phyloP scores from a whole-genome alignment of 2,888 invertebrate species.

The Agrotis segetum region DNA sequence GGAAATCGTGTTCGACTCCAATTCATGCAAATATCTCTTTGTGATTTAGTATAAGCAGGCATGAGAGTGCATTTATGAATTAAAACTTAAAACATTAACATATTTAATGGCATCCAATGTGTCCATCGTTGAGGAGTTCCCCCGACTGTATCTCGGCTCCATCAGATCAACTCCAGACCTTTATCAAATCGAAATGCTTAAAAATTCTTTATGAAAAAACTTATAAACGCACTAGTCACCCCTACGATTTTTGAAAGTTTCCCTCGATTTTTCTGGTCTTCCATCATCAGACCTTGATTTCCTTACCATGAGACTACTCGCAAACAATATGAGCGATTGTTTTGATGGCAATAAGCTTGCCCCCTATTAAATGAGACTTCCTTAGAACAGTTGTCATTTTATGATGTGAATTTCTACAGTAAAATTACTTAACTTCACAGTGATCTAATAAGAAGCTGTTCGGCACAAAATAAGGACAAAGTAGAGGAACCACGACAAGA shows the following conservation, averaged over 20 bases:
- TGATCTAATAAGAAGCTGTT: slow-evolving; percentile 3
- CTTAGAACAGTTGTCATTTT: background rate
- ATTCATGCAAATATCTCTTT: slow-evolving; percentile 53
- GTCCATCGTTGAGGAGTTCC: no score
- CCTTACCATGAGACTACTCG: no score
- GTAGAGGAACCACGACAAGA: slow-evolving; percentile 28
- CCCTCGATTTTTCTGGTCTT: no score
- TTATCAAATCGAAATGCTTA: no score
- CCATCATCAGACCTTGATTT: no score
- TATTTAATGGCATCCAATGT: slow-evolving; percentile 53
- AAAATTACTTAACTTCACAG: background rate
- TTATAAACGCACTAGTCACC: no score
- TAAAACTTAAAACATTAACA: slow-evolving; percentile 61
- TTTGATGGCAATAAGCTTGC: background rate
- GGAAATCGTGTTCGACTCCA: slow-evolving; percentile 52
- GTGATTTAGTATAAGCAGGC: slow-evolving; percentile 41
- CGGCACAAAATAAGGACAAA: slow-evolving; percentile 47
- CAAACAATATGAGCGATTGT: background rate
- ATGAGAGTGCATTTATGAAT: slow-evolving; percentile 57
- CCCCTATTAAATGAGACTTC: background rate
- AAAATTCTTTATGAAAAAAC: no score
- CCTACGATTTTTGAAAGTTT: no score
- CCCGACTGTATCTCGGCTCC: no score
- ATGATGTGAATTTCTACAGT: background rate
- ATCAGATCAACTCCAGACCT: no score